These are phyloP conservation scores for Antigone vipio DNA, from an alignment of 2,113 vertebrate genomes.

Conservation along the genomic window DNA sequence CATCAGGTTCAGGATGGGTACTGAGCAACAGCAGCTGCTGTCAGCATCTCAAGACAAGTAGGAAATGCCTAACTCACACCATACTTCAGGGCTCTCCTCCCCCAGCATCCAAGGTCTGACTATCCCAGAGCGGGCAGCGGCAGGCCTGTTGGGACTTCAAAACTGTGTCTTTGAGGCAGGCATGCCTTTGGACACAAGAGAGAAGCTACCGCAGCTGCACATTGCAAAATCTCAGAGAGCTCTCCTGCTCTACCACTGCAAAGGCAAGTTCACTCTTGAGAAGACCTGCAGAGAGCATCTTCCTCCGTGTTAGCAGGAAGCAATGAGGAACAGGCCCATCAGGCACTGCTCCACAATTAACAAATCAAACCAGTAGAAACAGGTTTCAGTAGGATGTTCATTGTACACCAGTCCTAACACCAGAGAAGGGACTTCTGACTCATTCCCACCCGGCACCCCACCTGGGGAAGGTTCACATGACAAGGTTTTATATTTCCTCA, in stretches of 20 bases:
- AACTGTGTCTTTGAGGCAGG: neutral
- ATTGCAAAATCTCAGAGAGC: neutral
- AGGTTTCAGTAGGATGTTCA: neutral
- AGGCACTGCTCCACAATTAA: conserved; percentile 3
- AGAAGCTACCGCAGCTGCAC: neutral
- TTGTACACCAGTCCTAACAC: neutral
- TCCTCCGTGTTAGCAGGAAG: neutral
- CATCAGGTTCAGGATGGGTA: neutral
- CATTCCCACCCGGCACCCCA: neutral
- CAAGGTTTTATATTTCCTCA: neutral
- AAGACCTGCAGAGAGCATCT: neutral
- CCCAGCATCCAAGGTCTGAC: neutral
- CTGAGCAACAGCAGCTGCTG: neutral
- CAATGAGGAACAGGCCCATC: neutral
- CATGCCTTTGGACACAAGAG: neutral
- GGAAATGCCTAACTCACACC: neutral
- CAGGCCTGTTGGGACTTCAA: neutral
- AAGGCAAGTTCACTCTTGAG: conserved; percentile 16
- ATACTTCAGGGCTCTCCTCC: neutral
- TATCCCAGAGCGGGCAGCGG: fast-evolving
- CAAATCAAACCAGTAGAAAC: conserved; percentile 57
- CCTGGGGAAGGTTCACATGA: conserved; percentile 11
- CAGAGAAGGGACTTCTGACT: conserved; percentile 34
- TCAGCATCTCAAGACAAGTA: neutral
- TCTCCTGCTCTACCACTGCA: neutral